Evolutionary conservation across 2,113 vertebrate genomes (phyloP).

Genomic region (Elaphurus davidianus): DNA sequence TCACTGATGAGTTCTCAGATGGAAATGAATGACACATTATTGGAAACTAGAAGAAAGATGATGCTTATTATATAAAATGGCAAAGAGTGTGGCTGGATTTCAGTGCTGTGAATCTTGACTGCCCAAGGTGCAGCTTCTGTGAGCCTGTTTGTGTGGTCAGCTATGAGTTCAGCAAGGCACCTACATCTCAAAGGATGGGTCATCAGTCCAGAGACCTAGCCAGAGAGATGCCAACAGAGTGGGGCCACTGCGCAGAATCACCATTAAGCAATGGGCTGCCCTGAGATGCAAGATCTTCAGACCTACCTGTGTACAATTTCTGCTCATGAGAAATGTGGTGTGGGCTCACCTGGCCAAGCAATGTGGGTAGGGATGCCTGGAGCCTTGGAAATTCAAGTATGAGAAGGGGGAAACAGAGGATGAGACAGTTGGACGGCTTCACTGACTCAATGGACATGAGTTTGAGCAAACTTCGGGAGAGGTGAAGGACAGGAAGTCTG

Average conservation of each 20-base stretch:
- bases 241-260: not conserved
- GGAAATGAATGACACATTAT: not conserved
- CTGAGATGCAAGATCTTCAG: not conserved
- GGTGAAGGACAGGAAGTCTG: not conserved
- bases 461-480: not conserved
- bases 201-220: not conserved
- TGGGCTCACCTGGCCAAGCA: not conserved
- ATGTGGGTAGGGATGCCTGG: too few species aligned
- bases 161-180: not conserved
- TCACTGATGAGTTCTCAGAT: not conserved
- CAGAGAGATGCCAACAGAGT: not conserved
- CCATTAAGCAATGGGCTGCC: not conserved
- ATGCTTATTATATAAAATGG: not conserved
- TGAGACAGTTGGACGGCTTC: not conserved
- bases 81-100: not conserved
- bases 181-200: not conserved
- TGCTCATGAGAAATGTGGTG: not conserved
- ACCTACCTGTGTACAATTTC: not conserved
- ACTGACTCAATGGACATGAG: not conserved
- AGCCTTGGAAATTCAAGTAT: not conserved
- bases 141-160: not conserved
- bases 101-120: not conserved
- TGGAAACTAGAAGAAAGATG: not conserved
- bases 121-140: not conserved
- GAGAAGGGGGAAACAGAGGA: not conserved